Evolutionary conservation across 2,888 invertebrate genomes (phyloP).

Genomic region (Phortica magna): DNA sequence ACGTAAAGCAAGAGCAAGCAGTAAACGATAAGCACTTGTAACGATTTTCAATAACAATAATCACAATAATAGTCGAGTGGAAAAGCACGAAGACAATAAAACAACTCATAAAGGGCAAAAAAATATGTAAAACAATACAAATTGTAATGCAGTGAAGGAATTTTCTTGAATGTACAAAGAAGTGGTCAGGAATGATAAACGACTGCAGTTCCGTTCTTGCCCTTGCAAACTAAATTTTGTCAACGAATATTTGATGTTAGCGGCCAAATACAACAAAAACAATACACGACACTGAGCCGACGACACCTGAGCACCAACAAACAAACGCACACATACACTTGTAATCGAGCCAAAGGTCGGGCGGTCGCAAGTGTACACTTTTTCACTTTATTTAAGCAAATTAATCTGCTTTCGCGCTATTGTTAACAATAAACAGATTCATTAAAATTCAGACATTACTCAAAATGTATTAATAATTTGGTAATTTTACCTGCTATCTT

Average conservation of each 20-base stretch:
- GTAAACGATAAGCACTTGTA: constrained; percentile 15
- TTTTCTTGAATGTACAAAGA: not conserved
- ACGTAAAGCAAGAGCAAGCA: too few relatives aligned
- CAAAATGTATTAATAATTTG: not conserved
- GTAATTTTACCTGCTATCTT: not conserved
- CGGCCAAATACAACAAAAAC: not conserved
- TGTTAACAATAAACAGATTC: constrained; percentile 4
- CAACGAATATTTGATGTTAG: not conserved
- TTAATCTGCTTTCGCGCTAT: constrained; percentile 16
- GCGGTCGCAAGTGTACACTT: not conserved
- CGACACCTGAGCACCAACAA: not conserved
- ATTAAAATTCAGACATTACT: not conserved
- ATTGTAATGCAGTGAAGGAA: constrained; percentile 2
- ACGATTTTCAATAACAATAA: constrained; percentile 21
- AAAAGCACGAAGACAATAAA: not conserved
- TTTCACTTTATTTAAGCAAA: constrained; percentile 43
- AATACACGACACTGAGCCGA: not conserved
- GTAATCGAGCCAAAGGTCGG: constrained; percentile 63
- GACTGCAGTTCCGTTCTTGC: not conserved
- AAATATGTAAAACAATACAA: not conserved
- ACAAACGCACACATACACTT: constrained; percentile 3
- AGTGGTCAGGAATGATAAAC: not conserved
- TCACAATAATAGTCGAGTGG: not conserved
- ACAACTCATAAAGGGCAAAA: not conserved
- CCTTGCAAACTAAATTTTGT: constrained; percentile 11